A percentile compares a stretch with the other conserved stretches of the same genome.
phyloP scores from a whole-genome alignment of 2,797 vertebrate genomes.

The Melanitta fusca region DNA sequence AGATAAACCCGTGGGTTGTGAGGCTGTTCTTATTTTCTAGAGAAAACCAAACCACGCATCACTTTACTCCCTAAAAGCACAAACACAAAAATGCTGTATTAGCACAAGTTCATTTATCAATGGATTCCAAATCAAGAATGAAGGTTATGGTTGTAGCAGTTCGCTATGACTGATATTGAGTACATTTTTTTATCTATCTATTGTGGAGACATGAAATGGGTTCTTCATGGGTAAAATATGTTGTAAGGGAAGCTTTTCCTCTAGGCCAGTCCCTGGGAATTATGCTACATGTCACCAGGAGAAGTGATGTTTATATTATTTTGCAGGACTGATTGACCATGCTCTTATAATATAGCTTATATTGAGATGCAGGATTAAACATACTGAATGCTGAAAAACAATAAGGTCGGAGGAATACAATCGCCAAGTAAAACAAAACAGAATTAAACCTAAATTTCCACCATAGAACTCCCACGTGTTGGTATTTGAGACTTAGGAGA shows the following conservation, averaged over 20 bases:
- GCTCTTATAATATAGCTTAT: background rate
- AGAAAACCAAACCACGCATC: background rate
- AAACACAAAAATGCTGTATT: background rate
- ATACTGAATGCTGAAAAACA: background rate
- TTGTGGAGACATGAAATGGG: background rate
- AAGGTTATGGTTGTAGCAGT: background rate
- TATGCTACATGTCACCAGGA: background rate
- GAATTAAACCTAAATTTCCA: conserved; percentile 45
- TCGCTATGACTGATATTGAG: background rate
- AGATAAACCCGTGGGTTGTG: background rate
- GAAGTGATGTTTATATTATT: background rate
- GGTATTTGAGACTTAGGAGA: conserved; percentile 1
- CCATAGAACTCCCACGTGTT: background rate
- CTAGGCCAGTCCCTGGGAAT: background rate
- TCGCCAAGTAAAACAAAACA: conserved; percentile 2
- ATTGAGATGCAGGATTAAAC: background rate
- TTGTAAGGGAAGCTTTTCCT: background rate
- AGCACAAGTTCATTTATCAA: background rate
- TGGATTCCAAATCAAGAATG: background rate
- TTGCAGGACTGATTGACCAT: background rate
- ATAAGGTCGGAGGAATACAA: background rate
- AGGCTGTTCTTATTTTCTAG: background rate
- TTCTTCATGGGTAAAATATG: background rate
- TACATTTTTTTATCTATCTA: background rate
- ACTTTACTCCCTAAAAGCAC: background rate